Base-by-base conservation (phyloP, 2,113 vertebrate genomes). In the Pitta sordida region DNA sequence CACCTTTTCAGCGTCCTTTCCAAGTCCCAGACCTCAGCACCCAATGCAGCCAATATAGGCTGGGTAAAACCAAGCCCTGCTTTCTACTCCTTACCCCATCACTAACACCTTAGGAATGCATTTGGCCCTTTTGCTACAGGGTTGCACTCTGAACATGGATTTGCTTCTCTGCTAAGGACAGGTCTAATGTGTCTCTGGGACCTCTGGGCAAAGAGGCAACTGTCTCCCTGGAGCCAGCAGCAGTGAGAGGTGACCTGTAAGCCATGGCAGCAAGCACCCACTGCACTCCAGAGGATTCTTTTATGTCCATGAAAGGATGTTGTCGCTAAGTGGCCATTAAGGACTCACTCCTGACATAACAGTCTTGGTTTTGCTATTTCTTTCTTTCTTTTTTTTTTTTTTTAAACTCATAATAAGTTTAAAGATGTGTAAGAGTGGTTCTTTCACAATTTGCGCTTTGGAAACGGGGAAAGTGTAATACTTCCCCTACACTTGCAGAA, bases 41-140 rank as follows among this genome's bases (percentile, higher is more conserved):
- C 14, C 32, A 34, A 16, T 1, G 1, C 53, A 14, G 30, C 41
- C 43, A 16, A 32, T 21, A 6, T 5, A 13, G 26, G 36, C 18
- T 73, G 49, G 20, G 15, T 52, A 74, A 69, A 64, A 56, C 4
- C 12, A 37, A 83, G 15, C 19, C 34, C 44, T 34, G 39, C 71
- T 49, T 5, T 63, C 24, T 20, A n/a, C 8, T 41, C 26, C 52
- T 32, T 12, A 6, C 1, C 3, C 2, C 3, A 39, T 8, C 7
- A 11, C 10, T 3, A 36, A 16, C 9, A 5, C 0, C 0, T 41
- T 12, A 41, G 26, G n/a, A n/a, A 23, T 23, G 69, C 20, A 17
- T 37, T 68, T 13, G 15, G 9, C 22, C 17, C 5, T 43, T 81
- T 48, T 43, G 34, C 21, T n/a, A 4, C 2, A 4, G 26, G 37